phyloP scores from a whole-genome alignment of 2,797 vertebrate genomes.

The Sarcophilus harrisii region DNA sequence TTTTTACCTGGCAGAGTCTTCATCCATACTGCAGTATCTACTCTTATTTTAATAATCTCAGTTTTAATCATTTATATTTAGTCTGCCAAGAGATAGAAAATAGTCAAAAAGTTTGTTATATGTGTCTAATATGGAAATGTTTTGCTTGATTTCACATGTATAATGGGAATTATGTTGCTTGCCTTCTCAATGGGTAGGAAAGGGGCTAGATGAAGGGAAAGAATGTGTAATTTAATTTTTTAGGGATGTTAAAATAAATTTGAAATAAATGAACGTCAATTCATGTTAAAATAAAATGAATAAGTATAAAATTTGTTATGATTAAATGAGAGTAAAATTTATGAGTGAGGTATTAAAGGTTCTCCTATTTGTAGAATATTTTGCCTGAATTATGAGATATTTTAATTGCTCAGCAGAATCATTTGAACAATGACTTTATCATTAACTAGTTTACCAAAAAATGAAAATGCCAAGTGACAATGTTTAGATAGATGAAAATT shows the following conservation, averaged over 20 bases:
- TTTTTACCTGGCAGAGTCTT: background rate
- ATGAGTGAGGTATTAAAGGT: background rate
- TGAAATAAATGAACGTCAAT: background rate
- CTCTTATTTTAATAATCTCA: background rate
- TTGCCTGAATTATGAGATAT: background rate
- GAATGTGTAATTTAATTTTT: background rate
- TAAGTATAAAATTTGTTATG: background rate
- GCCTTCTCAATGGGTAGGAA: background rate
- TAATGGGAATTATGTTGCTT: background rate
- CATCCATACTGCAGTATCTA: background rate
- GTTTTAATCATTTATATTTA: background rate
- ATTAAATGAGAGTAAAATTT: background rate
- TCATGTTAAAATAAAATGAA: background rate
- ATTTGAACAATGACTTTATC: background rate
- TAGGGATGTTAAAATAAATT: background rate
- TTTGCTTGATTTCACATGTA: background rate
- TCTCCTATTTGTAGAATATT: background rate
- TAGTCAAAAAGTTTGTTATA: background rate
- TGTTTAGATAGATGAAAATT: background rate
- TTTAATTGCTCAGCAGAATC: background rate
- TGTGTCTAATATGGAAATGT: background rate
- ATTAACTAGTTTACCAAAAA: background rate
- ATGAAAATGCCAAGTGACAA: background rate
- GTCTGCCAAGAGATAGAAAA: background rate
- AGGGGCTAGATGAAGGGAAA: background rate